Conservation (phyloP, 1,140 invertebrate species). For the Papilio polyxenes region DNA sequence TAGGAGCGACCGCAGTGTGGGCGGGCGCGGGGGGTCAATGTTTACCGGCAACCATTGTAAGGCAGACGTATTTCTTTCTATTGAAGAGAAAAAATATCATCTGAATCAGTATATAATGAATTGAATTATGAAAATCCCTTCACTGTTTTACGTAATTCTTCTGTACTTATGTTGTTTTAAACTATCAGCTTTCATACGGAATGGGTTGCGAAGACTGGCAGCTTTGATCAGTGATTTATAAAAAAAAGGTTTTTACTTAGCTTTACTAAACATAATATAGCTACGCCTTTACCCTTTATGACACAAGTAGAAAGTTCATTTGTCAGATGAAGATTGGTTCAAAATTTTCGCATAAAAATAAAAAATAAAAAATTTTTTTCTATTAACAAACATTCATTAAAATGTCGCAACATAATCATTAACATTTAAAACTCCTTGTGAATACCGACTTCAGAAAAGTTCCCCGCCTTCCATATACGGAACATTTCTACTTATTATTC, state of each 20-base stretch:
- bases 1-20: not conserved
- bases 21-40: not conserved
- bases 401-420: not conserved
- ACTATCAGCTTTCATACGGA: too few species aligned
- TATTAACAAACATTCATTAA: too few species aligned
- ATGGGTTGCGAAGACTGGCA: too few species aligned
- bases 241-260: too few species aligned
- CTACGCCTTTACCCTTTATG: too few species aligned
- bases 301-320: too few species aligned
- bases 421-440: not conserved
- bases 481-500: conserved; percentile 30
- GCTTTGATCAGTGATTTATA: too few species aligned
- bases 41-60: not conserved
- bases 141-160: not conserved
- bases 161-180: not conserved
- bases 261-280: too few species aligned
- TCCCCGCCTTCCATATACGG: not conserved
- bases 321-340: too few species aligned
- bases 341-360: too few species aligned
- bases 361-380: too few species aligned
- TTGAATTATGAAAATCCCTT: not conserved
- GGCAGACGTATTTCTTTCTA: not conserved
- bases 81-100: not conserved
- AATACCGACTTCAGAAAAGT: not conserved
- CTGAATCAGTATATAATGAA: not conserved